A percentile compares a stretch with the other conserved stretches of the same genome.
Conservation (phyloP, 1,140 invertebrate species). For the Tetragnatha versicolor region DNA sequence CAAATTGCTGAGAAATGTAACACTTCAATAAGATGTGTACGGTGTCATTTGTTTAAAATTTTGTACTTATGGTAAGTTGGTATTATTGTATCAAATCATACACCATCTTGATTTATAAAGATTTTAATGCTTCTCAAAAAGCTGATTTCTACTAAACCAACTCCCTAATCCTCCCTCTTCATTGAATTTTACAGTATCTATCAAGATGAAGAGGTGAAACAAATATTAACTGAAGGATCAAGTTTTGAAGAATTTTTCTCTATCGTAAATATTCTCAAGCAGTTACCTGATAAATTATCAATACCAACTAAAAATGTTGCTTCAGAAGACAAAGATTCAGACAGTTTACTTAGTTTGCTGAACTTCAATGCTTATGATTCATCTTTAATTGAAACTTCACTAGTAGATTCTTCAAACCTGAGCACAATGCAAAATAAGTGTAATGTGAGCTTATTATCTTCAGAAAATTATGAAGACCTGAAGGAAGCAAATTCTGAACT, state of each 20-base stretch:
- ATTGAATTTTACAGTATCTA: slow-evolving; percentile 74
- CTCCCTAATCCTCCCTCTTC: not conserved
- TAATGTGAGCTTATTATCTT: too few species aligned
- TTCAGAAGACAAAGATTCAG: not conserved
- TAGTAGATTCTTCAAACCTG: too few species aligned
- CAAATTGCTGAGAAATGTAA: slow-evolving; percentile 82
- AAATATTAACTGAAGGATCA: slow-evolving; percentile 77
- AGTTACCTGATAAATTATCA: not conserved
- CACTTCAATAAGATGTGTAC: slow-evolving; percentile 84
- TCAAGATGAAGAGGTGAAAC: slow-evolving; percentile 79
- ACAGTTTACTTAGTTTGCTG: not conserved
- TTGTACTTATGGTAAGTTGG: slow-evolving; percentile 62
- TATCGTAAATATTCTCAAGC: slow-evolving; percentile 18
- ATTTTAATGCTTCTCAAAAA: not conserved
- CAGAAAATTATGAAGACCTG: too few species aligned
- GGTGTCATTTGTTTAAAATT: slow-evolving; percentile 96
- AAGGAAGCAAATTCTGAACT: too few species aligned
- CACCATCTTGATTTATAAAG: not conserved
- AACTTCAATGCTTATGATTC: too few species aligned
- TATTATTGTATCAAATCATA: not conserved
- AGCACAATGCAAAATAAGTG: too few species aligned
- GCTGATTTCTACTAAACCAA: not conserved
- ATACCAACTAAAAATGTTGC: not conserved
- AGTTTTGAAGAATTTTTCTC: slow-evolving; percentile 74
- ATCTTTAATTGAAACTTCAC: too few species aligned